Conservation (phyloP, 2,797 vertebrate species). For the Sebastes aleutianus region DNA sequence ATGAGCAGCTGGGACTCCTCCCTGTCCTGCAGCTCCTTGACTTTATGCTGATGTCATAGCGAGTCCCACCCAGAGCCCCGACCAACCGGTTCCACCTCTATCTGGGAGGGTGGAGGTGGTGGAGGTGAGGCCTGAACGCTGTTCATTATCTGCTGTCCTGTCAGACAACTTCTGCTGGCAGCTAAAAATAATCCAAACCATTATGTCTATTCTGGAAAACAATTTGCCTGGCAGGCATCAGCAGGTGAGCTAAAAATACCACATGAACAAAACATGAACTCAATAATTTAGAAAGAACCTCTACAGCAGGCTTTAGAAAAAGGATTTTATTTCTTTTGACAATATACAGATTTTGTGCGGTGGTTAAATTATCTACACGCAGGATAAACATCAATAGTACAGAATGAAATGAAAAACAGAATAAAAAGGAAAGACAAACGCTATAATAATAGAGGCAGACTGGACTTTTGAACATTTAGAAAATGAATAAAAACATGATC, state of each 20-base stretch:
- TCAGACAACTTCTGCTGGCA: neutral
- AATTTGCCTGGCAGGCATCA: neutral
- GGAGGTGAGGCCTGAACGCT: neutral
- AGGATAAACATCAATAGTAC: neutral
- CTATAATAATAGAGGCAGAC: neutral
- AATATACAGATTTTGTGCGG: constrained; percentile 39
- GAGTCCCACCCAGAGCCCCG: constrained; percentile 20
- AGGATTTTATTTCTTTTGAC: constrained; percentile 58
- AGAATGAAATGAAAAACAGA: neutral
- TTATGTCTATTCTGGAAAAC: neutral
- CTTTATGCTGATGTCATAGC: neutral
- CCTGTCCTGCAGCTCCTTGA: neutral
- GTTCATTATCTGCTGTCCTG: neutral
- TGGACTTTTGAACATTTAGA: neutral
- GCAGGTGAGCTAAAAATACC: neutral
- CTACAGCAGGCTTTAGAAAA: constrained; percentile 10
- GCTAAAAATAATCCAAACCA: constrained; percentile 18
- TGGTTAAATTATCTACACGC: constrained; percentile 40
- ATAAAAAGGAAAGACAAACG: neutral
- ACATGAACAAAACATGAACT: neutral
- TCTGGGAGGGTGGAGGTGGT: neutral
- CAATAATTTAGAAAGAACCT: neutral
- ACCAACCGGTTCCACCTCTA: constrained; percentile 47
- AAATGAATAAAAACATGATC: neutral
- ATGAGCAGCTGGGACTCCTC: constrained; percentile 9